Conservation (phyloP, 1,140 invertebrate genomes). For the Calycopis cecrops region DNA sequence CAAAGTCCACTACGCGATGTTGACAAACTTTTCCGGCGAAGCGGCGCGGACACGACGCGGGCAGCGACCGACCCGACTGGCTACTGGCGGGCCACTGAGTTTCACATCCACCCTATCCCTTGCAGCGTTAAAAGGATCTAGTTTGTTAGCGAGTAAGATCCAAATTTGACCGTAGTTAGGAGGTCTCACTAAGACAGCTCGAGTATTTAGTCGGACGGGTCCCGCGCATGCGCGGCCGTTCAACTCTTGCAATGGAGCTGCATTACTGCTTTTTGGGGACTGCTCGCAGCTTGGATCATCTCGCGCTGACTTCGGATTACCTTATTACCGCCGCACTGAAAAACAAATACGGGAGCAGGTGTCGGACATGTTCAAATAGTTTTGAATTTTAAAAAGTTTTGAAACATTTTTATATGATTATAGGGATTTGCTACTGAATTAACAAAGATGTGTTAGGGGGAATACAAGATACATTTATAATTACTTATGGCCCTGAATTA, state of each 20-base stretch:
- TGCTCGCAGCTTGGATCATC: neutral
- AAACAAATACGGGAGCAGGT: too few species aligned
- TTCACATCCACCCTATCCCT: slow-evolving; percentile 21
- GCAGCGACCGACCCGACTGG: slow-evolving; percentile 20
- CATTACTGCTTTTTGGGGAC: slow-evolving; percentile 39
- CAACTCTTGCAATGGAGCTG: slow-evolving; percentile 48
- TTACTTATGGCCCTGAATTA: too few species aligned
- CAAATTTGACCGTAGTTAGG: slow-evolving; percentile 69
- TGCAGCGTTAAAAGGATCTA: slow-evolving; percentile 51
- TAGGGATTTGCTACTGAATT: too few species aligned
- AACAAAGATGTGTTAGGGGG: too few species aligned
- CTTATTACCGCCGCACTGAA: too few species aligned
- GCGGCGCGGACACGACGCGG: slow-evolving; percentile 26
- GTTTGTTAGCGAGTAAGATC: slow-evolving; percentile 67
- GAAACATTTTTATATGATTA: too few species aligned
- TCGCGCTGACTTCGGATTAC: too few species aligned
- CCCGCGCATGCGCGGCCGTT: slow-evolving; percentile 60
- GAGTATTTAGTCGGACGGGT: slow-evolving; percentile 47
- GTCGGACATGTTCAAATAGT: too few species aligned
- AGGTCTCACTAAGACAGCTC: slow-evolving; percentile 54
- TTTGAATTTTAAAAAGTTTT: too few species aligned
- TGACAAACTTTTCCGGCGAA: slow-evolving; percentile 47
- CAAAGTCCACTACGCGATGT: slow-evolving; percentile 23
- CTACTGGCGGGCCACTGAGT: slow-evolving; percentile 42
- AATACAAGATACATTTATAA: too few species aligned